Evolutionary conservation across 2,888 invertebrate genomes (phyloP).

Genomic region (Mystacides longicornis): DNA sequence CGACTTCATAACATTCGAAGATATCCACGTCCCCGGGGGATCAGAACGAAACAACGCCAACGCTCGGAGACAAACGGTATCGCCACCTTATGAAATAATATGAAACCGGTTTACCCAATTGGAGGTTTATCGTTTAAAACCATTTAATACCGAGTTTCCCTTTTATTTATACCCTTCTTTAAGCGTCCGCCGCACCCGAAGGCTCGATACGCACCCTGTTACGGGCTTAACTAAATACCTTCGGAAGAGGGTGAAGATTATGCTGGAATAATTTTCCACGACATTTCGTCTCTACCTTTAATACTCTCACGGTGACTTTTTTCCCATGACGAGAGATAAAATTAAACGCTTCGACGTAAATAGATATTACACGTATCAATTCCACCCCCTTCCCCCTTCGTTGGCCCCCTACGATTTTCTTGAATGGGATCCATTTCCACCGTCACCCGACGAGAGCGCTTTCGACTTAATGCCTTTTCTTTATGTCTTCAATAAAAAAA

Average conservation of each 20-base stretch:
- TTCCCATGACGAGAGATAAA: constrained; percentile 22
- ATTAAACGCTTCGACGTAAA: constrained; percentile 19
- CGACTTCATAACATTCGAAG: no score
- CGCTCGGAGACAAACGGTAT: background rate
- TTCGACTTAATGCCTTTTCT: constrained; percentile 7
- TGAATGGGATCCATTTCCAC: constrained; percentile 4
- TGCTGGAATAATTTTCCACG: constrained; percentile 24
- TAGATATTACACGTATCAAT: constrained; percentile 21
- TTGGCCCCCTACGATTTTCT: background rate
- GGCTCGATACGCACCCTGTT: constrained; percentile 13
- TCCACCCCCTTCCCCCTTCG: constrained; percentile 13
- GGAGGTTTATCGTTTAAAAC: constrained; percentile 10
- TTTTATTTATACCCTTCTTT: constrained; percentile 10
- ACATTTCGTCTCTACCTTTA: constrained; percentile 21
- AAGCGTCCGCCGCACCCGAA: constrained; percentile 12
- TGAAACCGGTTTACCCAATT: constrained; percentile 5
- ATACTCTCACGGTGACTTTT: constrained; percentile 13
- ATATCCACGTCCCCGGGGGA: no score
- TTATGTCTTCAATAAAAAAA: constrained; percentile 2
- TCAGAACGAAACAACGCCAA: no score
- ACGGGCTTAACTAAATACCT: constrained; percentile 19
- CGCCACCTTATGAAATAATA: background rate
- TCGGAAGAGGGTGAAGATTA: constrained; percentile 17
- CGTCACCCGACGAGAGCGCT: background rate
- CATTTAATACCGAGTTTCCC: constrained; percentile 11